Base-by-base conservation (phyloP, 2,888 invertebrate genomes). In the Muschampia plurimacula region DNA sequence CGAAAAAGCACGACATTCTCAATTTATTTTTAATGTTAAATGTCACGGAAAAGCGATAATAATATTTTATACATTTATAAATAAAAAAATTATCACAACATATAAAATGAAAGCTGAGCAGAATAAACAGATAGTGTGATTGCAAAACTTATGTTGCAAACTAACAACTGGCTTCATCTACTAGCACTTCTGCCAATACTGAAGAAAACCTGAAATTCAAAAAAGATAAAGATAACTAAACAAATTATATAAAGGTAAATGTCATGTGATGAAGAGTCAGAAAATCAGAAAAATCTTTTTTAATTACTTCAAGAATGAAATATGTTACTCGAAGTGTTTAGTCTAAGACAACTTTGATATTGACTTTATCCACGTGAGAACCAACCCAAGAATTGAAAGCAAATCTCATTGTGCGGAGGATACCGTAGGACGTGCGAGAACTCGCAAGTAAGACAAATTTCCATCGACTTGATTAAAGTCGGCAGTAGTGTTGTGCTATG, bases 401-500 rank as follows among this genome's bases (percentile, higher is more conserved):
- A 89, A 90, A 90, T 90, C 89, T 89, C 89, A 87, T 89, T 90
- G 90, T 90, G 87, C 86, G 82, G 82, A 83, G 84, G 85, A 89
- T 87, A 83, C 84, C 76, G 81, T 75, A 79, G 84, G 86, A 90
- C 89, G 89, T 89, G 90, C 87, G 85, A 83, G 88, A 90, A 90
- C 87, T 88, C 83, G 79, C 86, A 88, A 72, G 62, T 72, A 90
- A 92, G 89, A 90, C 89, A 86, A 90, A 91, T 91, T 91, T 86
- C 87, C 89, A 90, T 89, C 86, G 89, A 87, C 83, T 90, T 91
- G 90, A 91, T 92, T 92, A 91, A 91, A 91, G 86, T 89, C 89
- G 89, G 89, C 89, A 88, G 89, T 62, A 62, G 62, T 62, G 62
- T 15, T 62, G 62, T 62, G 62, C 36, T 15, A n/a, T 10, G 6